These are phyloP conservation scores for Laupala kohalensis DNA, from an alignment of 1,140 invertebrate species.

Conservation along the genomic window DNA sequence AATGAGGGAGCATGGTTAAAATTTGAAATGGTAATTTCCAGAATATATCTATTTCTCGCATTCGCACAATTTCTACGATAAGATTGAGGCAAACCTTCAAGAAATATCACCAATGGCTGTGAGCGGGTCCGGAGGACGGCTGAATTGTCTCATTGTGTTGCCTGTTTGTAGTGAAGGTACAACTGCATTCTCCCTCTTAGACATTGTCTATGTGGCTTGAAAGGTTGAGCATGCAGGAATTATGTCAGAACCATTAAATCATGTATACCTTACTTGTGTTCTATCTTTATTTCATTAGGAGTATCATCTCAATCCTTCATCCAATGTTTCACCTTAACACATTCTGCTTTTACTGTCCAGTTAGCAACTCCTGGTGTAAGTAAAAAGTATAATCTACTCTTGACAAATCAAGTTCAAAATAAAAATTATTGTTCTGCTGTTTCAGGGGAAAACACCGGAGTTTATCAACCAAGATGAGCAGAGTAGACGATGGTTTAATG, in stretches of 20 bases:
- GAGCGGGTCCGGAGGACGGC: neutral
- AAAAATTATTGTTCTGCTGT: neutral
- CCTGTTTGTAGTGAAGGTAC: slow-evolving; percentile 14
- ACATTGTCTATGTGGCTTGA: neutral
- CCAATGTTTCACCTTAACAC: slow-evolving; percentile 29
- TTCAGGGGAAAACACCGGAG: slow-evolving; percentile 15
- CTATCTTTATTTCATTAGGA: slow-evolving; percentile 21
- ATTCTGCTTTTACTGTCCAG: slow-evolving; percentile 30
- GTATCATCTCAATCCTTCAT: slow-evolving; percentile 32
- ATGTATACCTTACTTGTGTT: neutral
- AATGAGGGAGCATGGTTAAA: no score
- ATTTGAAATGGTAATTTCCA: no score
- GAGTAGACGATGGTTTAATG: slow-evolving; percentile 17
- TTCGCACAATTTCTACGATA: no score
- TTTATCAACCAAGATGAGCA: slow-evolving; percentile 17
- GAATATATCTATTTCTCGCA: no score
- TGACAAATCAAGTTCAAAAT: neutral
- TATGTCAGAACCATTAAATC: neutral
- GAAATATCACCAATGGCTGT: neutral
- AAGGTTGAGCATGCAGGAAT: neutral
- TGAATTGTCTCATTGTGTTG: slow-evolving; percentile 16
- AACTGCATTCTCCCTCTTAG: neutral
- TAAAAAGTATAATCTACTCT: neutral
- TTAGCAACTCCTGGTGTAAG: slow-evolving; percentile 22
- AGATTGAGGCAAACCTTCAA: no score